These are phyloP conservation scores for Edolisoma coerulescens DNA, from an alignment of 2,113 vertebrate species.

Conservation along the genomic window DNA sequence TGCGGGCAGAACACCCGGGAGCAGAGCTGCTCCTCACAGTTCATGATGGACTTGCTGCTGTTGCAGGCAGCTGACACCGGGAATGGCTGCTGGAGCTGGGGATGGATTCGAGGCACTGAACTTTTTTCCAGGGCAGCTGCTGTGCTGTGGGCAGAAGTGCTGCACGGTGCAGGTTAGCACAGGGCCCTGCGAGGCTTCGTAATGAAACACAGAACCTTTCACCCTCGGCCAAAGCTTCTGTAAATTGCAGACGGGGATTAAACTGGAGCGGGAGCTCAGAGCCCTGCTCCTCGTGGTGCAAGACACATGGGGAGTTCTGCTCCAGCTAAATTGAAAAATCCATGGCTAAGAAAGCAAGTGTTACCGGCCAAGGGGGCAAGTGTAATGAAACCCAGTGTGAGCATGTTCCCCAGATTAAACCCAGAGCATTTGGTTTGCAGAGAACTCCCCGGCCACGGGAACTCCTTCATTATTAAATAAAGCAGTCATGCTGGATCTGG, in stretches of 20 bases:
- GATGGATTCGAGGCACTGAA: neutral
- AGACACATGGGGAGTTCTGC: neutral
- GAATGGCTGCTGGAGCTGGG: neutral
- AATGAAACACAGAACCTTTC: slow-evolving; percentile 34
- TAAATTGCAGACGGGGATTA: slow-evolving; percentile 34
- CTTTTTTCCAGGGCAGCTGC: neutral
- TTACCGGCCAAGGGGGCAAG: neutral
- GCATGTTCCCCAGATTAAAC: neutral
- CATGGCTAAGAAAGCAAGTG: neutral
- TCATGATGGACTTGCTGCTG: neutral
- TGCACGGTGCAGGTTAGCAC: neutral
- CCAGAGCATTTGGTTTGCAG: neutral
- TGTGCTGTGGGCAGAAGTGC: neutral
- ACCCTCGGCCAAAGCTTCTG: slow-evolving; percentile 45
- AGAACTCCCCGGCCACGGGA: neutral
- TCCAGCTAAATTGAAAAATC: neutral
- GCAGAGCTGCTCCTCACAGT: neutral
- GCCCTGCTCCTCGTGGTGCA: neutral
- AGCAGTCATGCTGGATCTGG: neutral
- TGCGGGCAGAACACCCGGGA: neutral
- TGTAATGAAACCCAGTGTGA: neutral
- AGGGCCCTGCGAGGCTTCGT: neutral
- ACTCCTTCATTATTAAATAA: neutral
- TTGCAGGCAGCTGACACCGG: neutral
- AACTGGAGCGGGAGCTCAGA: neutral